phyloP scores from a whole-genome alignment of 2,113 vertebrate species.

The Sakesphorus luctuosus region DNA sequence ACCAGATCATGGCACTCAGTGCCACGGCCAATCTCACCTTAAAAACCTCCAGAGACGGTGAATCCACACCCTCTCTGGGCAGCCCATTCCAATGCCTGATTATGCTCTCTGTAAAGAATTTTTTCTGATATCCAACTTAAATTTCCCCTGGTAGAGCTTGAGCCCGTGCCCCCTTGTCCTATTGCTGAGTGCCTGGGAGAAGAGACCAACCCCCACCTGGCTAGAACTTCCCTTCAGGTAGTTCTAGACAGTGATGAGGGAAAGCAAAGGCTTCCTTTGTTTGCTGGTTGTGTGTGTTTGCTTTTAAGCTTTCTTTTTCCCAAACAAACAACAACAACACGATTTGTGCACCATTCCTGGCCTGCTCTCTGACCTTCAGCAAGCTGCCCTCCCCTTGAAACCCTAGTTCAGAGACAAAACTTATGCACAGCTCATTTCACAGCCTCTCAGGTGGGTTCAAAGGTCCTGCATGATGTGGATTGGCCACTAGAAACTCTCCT shows the following conservation, averaged over 20 bases:
- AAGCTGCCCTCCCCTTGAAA: not conserved
- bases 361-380: not conserved
- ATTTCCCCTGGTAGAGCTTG: too few relatives aligned
- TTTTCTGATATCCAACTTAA: too few relatives aligned
- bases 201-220: too few relatives aligned
- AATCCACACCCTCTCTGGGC: too few relatives aligned
- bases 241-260: not conserved
- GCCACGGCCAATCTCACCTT: too few relatives aligned
- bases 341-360: not conserved
- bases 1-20: too few relatives aligned
- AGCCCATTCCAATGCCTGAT: too few relatives aligned
- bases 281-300: not conserved
- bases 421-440: fast-evolving
- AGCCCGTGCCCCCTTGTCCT: too few relatives aligned
- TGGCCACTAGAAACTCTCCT: not conserved
- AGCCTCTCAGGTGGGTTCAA: not conserved
- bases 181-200: too few relatives aligned
- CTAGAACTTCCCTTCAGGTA: too few relatives aligned
- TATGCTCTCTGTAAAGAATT: too few relatives aligned
- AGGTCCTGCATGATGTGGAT: not conserved
- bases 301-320: not conserved
- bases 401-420: not conserved
- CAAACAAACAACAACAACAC: not conserved
- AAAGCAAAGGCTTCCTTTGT: not conserved
- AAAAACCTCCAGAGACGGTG: too few relatives aligned